Percentiles rank a stretch among this genome's conserved stretches.
These are phyloP conservation scores for Meleagris gallopavo DNA, from an alignment of 2,113 vertebrate species.

Conservation along the genomic window DNA sequence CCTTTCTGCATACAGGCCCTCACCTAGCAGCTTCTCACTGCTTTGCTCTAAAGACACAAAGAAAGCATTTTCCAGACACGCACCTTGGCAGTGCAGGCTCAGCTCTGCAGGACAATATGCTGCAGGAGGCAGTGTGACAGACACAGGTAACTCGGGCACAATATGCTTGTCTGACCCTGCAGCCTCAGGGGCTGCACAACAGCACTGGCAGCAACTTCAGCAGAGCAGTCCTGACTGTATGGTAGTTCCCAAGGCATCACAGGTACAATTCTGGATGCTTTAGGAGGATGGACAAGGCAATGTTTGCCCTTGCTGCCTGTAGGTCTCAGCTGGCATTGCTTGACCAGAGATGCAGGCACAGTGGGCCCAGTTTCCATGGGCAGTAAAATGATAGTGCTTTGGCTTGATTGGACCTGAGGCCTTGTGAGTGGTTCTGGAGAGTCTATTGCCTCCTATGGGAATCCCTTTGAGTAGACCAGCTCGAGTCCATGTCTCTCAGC, in stretches of 20 bases:
- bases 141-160: background rate
- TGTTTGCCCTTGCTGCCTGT: accelerated
- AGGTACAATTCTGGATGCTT: background rate
- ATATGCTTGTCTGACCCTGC: background rate
- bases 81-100: background rate
- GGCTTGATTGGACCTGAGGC: background rate
- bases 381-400: background rate
- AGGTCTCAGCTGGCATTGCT: background rate
- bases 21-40: background rate
- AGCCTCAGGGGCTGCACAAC: background rate
- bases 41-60: background rate
- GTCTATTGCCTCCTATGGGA: too few relatives aligned
- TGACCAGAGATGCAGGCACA: background rate
- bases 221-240: background rate
- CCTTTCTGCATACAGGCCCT: background rate
- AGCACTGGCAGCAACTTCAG: background rate
- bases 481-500: accelerated
- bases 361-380: background rate
- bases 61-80: background rate
- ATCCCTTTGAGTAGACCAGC: background rate
- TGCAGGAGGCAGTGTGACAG: background rate
- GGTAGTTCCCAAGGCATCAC: background rate
- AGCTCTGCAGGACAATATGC: background rate
- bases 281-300: background rate
- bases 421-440: background rate